Evolutionary conservation across 2,888 invertebrate genomes (phyloP), one percentile per base, ranked within the genome.

Genomic region (Rhagium mordax): DNA sequence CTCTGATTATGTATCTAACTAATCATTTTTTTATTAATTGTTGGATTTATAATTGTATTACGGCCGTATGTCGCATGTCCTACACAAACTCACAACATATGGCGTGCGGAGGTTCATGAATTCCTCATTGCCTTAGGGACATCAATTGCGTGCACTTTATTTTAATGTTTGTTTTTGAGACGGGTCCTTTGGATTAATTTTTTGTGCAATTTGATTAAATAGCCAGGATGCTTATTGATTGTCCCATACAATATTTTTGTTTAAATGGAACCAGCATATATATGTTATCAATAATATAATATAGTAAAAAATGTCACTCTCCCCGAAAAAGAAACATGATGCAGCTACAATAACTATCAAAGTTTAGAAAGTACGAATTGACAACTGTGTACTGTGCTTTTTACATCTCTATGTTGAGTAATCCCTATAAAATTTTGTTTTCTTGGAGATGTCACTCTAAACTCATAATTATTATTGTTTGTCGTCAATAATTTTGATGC

Each of bases 81-180:
- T 57, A 15, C 16, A 20, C 48, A 18, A 27, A 10, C 57, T 49
- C 51, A 55, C 71, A 65, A 21, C 71, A 71, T 71, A 47, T 71
- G 71, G 71, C 71, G 65, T 71, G 65, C 71, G 71, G 57, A n/a
- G 16, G 51, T 49, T 29, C 49, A 57, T 49, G 64, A 64, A 71
- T 65, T 71, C 20, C 57, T 59, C 49, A 59, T 49, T 65, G 49
- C 65, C 51, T 57, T 49, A 16, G 71, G 65, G 69, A 53, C 62
- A 49, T 21, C 51, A 65, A 59, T 65, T 71, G 57, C 59, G 29
- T 49, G 21, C 47, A 29, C 33, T 65, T 65, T 64, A 48, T 18
- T 51, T 51, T 27, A 49, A 51, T 51, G 64, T 65, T 65, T 65
- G 18, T 53, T 55, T 64, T 16, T 13, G 64, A 64, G 53, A 53